Evolutionary conservation across 2,797 vertebrate genomes (phyloP), one percentile per base, ranked within the genome.

Genomic region (Megaceryle alcyon): DNA sequence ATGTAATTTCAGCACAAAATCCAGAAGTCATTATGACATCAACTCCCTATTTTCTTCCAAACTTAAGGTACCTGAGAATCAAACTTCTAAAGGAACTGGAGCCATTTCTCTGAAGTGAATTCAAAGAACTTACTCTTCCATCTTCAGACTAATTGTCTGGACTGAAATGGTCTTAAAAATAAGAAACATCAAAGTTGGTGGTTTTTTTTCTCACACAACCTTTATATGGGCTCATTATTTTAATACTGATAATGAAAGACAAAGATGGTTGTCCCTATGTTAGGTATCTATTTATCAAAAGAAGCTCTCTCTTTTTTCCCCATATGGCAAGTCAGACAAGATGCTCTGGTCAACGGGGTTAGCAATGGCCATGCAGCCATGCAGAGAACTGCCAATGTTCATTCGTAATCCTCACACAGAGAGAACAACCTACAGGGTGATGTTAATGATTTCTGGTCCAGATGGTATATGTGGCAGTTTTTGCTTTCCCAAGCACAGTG

Each of bases 1-100:
- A 95, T 73, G 88, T 97, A 94, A 97, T 97, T 97, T 97, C 96
- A 97, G 94, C 95, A 96, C 70, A 92, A 97, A 97, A 94, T 94
- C 65, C 90, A 97, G 79, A 90, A 96, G 69, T 95, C 92, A 83
- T 96, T 96, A 96, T 94, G 87, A 95, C 82, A 96, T 96, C 90
- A 96, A 70, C 64, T 94, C 59, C 73, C 56, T 22, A 54, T 88
- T 92, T 94, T 83, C 86, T 92, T 90, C 83, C 69, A 71, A 96
- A 92, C 59, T 90, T 78, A 48, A 35, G 68, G n/a, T 66, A 92
- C 39, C 54, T 79, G 61, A 84, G 41, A 44, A 86, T 61, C 66
- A 91, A 79, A 76, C 35, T 91, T 94, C 71, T 49, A 51, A 88
- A 84, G 70, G 86, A 93, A 91, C 35, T 41, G 80, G 14, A 57